Base-by-base conservation (phyloP, 2,113 vertebrate species). In the Vireo altiloquus region DNA sequence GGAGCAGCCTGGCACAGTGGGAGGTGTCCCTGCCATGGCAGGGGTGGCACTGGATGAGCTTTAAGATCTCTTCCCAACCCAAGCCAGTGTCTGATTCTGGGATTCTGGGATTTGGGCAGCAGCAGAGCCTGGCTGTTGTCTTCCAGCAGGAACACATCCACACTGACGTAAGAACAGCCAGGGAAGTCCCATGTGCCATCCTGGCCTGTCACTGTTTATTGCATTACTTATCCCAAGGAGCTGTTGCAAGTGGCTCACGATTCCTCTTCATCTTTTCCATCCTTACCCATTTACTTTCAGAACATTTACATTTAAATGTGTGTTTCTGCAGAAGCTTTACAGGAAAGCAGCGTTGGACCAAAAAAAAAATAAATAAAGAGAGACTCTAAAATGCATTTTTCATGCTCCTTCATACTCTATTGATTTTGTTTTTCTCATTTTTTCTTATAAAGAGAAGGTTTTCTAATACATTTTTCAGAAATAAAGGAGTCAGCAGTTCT, bases 321-420 rank as follows among this genome's bases (percentile, higher is more conserved):
- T 93, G 93, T 96, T 96, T 95, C 81, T 89, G 79, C 64, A 89
- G 92, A 66, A 96, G 86, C 85, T 97, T 97, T 97, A 86, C 97
- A 96, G 97, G 97, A 97, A 95, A 94, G 90, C 90, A 92, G 85
- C 12, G 8, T 68, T 95, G 89, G 94, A 89, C 60, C 6, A 33
- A 52, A 52, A 57, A 69, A 52, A 46, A 44, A 59, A 63, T n/a
- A 47, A 28, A 42, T 13, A 54, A 37, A 5, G 22, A 44, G 44
- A 66, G 82, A 66, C 87, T 97, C 97, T 95, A 95, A 96, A 98
- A 98, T 98, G 92, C 97, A 97, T 98, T 98, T 98, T 97, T 98
- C 97, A 97, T 98, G 96, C 97, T 94, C 95, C 97, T 97, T 97
- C 95, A 95, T 95, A 97, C 94, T 97, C 93, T 97, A 98, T 98